Conservation (phyloP, 2,888 invertebrate genomes). For the Acanthosoma haemorrhoidale region DNA sequence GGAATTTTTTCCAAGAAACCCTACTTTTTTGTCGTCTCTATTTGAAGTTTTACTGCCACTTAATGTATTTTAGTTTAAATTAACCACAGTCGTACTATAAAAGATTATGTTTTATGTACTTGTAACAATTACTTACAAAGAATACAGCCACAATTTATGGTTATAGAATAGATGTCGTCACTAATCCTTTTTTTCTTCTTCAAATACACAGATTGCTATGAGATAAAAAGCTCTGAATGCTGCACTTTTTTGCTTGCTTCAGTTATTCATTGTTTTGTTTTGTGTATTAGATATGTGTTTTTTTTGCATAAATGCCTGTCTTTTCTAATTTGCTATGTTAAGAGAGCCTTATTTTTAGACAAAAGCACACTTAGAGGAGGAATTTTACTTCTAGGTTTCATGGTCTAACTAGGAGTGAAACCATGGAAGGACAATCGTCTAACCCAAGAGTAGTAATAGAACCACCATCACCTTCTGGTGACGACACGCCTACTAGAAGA, state of each 20-base stretch:
- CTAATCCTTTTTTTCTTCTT: neutral
- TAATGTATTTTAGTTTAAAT: too few relatives aligned
- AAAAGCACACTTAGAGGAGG: slow-evolving; percentile 27
- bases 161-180: neutral
- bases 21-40: too few relatives aligned
- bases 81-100: too few relatives aligned
- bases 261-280: slow-evolving; percentile 6
- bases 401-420: slow-evolving; percentile 37
- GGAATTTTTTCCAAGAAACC: too few relatives aligned
- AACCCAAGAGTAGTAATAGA: slow-evolving; percentile 57
- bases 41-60: too few relatives aligned
- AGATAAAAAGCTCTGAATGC: slow-evolving; percentile 19
- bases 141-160: neutral
- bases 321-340: slow-evolving; percentile 1
- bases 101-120: neutral
- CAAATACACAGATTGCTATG: neutral
- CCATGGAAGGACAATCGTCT: slow-evolving; percentile 34
- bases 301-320: slow-evolving; percentile 21
- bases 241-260: slow-evolving; percentile 24
- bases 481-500: slow-evolving; percentile 41
- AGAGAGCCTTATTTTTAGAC: slow-evolving; percentile 6
- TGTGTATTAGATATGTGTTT: neutral
- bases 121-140: neutral
- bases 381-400: slow-evolving; percentile 36
- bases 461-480: slow-evolving; percentile 60